Evolutionary conservation across 2,113 vertebrate species (phyloP), one percentile per base, ranked within the genome.

Genomic region (Oncorhynchus mykiss): DNA sequence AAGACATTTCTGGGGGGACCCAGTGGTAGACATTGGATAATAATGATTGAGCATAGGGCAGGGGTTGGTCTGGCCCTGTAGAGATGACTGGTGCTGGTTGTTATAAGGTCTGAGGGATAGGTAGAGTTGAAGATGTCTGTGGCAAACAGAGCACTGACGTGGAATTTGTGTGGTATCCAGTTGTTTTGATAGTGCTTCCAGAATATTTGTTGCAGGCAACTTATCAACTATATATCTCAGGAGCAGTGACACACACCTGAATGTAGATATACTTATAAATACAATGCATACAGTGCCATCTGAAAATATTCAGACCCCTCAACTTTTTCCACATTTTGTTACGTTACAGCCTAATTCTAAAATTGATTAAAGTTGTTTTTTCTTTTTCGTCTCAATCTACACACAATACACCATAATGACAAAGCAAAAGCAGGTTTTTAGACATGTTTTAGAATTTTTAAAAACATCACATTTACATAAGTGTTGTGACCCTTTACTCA

Each of bases 181-280:
- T 8, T 29, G 80, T 80, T 82, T 65, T 72, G 20, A 57, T n/a
- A 59, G 71, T 70, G 80, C 79, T 85, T 87, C 72, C 70, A 72
- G 75, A 24, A 68, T n/a, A 34, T 75, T 22, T 27, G 25, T 20
- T 73, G 22, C 24, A 49, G 75, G 9, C 54, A 74, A 77, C 75
- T 76, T 16, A 73, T 70, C 45, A 66, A 78, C 78, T 67, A 71
- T 78, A 82, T 72, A 82, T 82, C 89, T 81, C 89, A 86, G 80
- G 84, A 69, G 76, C 81, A 69, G 57, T 66, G 74, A 75, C 1
- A 77, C 70, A 67, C 69, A 71, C 68, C 77, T 67, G 69, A 77
- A 80, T 79, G 73, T 85, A 81, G 78, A 75, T 71, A 18, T 73
- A 49, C 45, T 20, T 18, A 69, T 25, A 74, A 45, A 45, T 45